A percentile compares a stretch with the other conserved stretches of the same genome.
Conservation (phyloP, 2,888 invertebrate species). For the Tenthredo mesomela region DNA sequence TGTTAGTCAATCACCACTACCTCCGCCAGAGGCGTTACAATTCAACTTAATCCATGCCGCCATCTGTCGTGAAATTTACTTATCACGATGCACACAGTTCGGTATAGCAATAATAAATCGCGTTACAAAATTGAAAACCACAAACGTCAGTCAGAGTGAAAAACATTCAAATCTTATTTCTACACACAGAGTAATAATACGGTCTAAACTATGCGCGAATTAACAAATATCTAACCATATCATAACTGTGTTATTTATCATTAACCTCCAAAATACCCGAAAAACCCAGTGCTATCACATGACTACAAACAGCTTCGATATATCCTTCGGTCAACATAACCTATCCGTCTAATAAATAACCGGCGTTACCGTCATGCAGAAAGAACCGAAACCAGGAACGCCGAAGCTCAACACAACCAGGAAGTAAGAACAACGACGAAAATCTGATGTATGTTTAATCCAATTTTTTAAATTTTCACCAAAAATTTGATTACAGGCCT, state of each 20-base stretch:
- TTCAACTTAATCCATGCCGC: background rate
- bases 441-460: background rate
- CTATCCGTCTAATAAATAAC: background rate
- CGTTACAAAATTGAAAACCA: background rate
- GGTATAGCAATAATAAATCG: background rate
- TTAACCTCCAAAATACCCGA: background rate
- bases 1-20: background rate
- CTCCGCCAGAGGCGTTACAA: background rate
- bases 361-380: slow-evolving; percentile 29
- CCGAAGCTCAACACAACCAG: slow-evolving; percentile 3
- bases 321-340: background rate
- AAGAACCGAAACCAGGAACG: slow-evolving; percentile 34
- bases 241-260: background rate
- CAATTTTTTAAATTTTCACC: background rate
- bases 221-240: background rate
- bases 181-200: background rate
- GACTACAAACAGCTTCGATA: background rate
- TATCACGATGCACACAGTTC: background rate
- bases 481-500: background rate
- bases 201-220: background rate
- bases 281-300: background rate
- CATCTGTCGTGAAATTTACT: background rate
- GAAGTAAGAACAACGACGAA: background rate
- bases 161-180: background rate
- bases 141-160: background rate